phyloP scores from a whole-genome alignment of 2,797 vertebrate genomes.

The Coccyzus lansbergi region DNA sequence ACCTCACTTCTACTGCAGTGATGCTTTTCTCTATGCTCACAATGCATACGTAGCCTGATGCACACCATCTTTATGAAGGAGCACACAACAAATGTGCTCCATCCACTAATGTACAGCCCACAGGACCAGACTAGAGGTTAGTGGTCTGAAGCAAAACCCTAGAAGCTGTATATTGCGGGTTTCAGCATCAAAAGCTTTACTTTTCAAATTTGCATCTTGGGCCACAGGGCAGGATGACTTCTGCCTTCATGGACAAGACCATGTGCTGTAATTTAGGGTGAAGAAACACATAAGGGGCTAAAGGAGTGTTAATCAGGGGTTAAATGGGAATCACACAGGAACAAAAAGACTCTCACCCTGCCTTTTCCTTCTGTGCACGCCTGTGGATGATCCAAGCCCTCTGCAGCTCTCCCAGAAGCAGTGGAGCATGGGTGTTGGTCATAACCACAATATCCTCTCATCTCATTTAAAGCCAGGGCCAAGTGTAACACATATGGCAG shows the following conservation, averaged over 20 bases:
- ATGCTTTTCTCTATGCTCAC: neutral
- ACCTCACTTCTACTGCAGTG: neutral
- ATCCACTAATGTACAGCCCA: neutral
- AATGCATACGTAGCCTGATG: accelerated
- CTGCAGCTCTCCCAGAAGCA: neutral
- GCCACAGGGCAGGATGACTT: neutral
- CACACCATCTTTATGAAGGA: accelerated
- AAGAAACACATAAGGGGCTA: neutral
- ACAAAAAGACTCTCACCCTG: neutral
- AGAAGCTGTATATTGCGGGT: neutral
- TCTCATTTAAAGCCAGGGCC: neutral
- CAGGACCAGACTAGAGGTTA: neutral
- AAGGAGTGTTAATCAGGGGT: neutral
- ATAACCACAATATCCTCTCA: neutral
- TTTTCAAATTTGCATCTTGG: neutral
- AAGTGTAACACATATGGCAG: neutral
- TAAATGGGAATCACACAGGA: neutral
- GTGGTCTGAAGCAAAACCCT: neutral
- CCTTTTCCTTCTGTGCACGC: neutral
- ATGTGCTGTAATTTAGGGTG: neutral
- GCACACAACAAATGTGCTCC: neutral
- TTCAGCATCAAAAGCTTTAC: neutral
- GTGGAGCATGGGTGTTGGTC: accelerated
- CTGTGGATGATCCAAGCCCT: neutral
- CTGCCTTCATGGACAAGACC: neutral